Evolutionary conservation across 1,140 invertebrate genomes (phyloP).

Genomic region (Himalopsyche phryganea): DNA sequence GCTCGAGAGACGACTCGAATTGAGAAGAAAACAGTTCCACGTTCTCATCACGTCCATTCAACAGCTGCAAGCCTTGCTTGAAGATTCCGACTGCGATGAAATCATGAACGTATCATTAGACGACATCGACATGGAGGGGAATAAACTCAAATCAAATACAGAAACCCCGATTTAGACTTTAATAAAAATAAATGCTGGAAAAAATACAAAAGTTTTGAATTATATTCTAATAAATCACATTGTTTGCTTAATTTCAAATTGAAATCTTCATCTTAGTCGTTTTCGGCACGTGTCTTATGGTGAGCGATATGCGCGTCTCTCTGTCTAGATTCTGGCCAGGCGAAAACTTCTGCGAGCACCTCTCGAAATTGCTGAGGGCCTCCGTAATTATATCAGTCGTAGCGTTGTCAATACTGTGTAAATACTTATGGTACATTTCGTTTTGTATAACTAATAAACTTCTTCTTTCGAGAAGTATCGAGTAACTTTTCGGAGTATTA

Average conservation of each 20-base stretch:
- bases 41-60: slow-evolving; percentile 80
- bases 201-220: no score
- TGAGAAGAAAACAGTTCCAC: slow-evolving; percentile 83
- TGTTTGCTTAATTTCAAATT: no score
- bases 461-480: slow-evolving; percentile 78
- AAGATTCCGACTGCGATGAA: slow-evolving; percentile 59
- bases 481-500: slow-evolving; percentile 45
- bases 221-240: no score
- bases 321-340: slow-evolving; percentile 59
- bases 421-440: slow-evolving; percentile 76
- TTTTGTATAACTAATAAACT: slow-evolving; percentile 85
- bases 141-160: background rate
- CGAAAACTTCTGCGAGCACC: slow-evolving; percentile 55
- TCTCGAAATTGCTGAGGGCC: slow-evolving; percentile 64
- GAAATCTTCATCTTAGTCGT: slow-evolving; percentile 74
- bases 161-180: background rate
- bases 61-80: slow-evolving; percentile 69
- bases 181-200: background rate
- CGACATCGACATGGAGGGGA: slow-evolving; percentile 44
- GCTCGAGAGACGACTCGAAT: slow-evolving; percentile 73
- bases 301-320: slow-evolving; percentile 80
- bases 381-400: slow-evolving; percentile 66
- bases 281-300: slow-evolving; percentile 91
- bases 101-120: slow-evolving; percentile 60
- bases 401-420: slow-evolving; percentile 86